Evolutionary conservation across 1,140 invertebrate genomes (phyloP), one percentile per base, ranked within the genome.

Genomic region (Drosophila nebulosa): DNA sequence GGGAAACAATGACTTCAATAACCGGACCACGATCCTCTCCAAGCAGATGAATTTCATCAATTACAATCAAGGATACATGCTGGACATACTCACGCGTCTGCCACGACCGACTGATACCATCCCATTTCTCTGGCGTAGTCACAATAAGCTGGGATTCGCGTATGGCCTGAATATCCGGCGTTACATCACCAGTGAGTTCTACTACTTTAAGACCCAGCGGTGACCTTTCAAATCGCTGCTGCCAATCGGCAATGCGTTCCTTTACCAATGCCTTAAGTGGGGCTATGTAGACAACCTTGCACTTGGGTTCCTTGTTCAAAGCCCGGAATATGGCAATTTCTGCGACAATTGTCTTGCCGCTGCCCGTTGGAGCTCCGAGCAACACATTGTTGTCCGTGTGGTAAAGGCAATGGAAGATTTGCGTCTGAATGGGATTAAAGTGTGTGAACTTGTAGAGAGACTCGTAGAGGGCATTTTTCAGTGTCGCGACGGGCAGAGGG

Each of bases 121-220:
- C 99, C 99, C 99, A 99, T 92, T 99, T 99, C 92, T 99, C 99
- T 0, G 99, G 99, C 0, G 99, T 99, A 2, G 98, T 99, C 0
- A 99, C 97, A 74, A 99, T 99, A 1, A 99, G 95, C 89, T 97
- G 95, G 0, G 98, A 95, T 55, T 92, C 93, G 0, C 94, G 93
- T 63, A 99, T 97, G 0, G 97, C 95, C 76, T 95, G 93, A 55
- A 97, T 95, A 92, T 99, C 98, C 0, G 99, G 99, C 0, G 97
- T 96, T 1, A 98, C 96, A 92, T 99, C 99, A 77, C 96, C 99
- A 61, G 99, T 99, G 56, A 99, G 92, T 92, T 99, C 99, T 0
- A 99, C 97, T 2, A 99, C 97, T 78, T 95, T 97, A 81, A 96
- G 96, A 0, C 94, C 94, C 14, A 99, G 90, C 69, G 94, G 93